Percentiles rank a stretch among this genome's conserved stretches.
phyloP scores from a whole-genome alignment of 2,797 vertebrate genomes.

The Thunnus albacares region DNA sequence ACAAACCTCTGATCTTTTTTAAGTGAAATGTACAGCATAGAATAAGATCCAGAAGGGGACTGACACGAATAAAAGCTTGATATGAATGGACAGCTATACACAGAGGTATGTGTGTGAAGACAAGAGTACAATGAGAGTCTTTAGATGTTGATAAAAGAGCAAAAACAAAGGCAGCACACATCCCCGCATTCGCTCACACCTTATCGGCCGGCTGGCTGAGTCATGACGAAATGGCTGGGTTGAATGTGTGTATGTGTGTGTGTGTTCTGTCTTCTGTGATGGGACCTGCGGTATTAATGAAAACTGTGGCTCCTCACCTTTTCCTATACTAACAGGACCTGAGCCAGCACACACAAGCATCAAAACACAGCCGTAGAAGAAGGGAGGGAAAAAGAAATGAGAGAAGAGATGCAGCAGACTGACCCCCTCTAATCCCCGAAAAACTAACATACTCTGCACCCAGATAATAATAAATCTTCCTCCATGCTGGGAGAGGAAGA shows the following conservation, averaged over 20 bases:
- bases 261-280: conserved; percentile 33
- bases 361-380: conserved; percentile 18
- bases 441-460: conserved; percentile 15
- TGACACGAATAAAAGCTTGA: conserved; percentile 5
- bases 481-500: conserved; percentile 14
- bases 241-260: neutral
- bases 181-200: conserved; percentile 17
- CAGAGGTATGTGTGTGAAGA: conserved; percentile 38
- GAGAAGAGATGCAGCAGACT: conserved; percentile 7
- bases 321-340: conserved; percentile 40
- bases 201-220: conserved; percentile 39
- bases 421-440: conserved; percentile 25
- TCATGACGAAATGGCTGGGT: conserved; percentile 42
- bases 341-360: conserved; percentile 26
- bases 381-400: conserved; percentile 1
- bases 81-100: conserved; percentile 55
- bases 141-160: conserved; percentile 61
- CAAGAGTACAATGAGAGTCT: conserved; percentile 15
- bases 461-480: conserved; percentile 41
- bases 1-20: conserved; percentile 32
- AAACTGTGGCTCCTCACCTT: conserved; percentile 37
- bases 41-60: conserved; percentile 16
- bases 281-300: conserved; percentile 29
- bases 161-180: conserved; percentile 42
- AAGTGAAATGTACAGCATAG: conserved; percentile 13